Base-by-base conservation (phyloP, 2,113 vertebrate genomes). In the Garra rufa region DNA sequence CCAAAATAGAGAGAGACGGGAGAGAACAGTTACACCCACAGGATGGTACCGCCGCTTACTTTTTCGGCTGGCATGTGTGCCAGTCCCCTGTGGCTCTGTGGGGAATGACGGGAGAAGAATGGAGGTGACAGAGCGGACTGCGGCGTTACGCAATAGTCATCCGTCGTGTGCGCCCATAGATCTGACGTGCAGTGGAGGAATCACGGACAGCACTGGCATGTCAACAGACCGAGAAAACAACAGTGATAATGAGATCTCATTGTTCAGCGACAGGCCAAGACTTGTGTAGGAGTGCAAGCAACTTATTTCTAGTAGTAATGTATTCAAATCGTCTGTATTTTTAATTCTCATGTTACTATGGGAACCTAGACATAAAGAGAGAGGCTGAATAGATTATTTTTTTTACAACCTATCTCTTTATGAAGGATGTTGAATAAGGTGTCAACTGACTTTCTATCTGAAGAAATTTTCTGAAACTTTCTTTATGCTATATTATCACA, bases 191-290 rank as follows among this genome's bases (percentile, higher is more conserved):
- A 2, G 38, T 34, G 44, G 61, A 80, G 43, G 41, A 80, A 80
- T 80, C 77, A 63, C 8, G 24, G 57, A 63, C 38, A 63, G 28
- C 48, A 9, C 14, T n/a, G 70, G 70, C 21, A 77, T 41, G 52
- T 59, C 52, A 55, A 55, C 17, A 55, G 57, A 10, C 24, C 19
- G 24, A 67, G 59, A 67, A 67, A 80, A 80, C 59, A 80, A 80
- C 43, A 67, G 78, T 5, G 24, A 44, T 79, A 41, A 77, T 41
- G 76, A 78, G 34, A 61, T 78, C 41, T 43, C 76, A 43, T 78
- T 79, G 55, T 78, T 78, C 55, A 19, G n/a, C 10, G 11, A 76
- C 46, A 55, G 74, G 48, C 74, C 52, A 4, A 59, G 30, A 38
- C 38, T 43, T 15, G 34, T 61, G 75, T 38, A 76, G 50, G 75